Evolutionary conservation across 2,888 invertebrate species (phyloP).

Genomic region (Eristalis arbustorum): DNA sequence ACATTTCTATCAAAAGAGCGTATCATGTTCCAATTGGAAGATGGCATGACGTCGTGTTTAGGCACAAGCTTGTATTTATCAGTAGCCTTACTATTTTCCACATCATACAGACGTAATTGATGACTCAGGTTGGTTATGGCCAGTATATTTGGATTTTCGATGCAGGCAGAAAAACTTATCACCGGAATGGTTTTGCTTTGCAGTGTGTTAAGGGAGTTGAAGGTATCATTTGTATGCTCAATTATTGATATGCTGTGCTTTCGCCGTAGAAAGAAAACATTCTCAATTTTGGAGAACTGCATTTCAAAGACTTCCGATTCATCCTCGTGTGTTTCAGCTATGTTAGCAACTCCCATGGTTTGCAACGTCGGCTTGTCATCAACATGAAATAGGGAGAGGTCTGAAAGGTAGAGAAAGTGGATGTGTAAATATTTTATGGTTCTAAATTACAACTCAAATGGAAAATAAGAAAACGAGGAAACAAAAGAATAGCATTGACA

Average conservation of each 20-base stretch:
- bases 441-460: too few species aligned
- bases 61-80: slow-evolving; percentile 34
- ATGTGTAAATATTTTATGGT: background rate
- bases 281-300: slow-evolving; percentile 59
- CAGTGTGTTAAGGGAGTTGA: slow-evolving; percentile 57
- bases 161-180: slow-evolving; percentile 75
- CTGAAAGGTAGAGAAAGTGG: slow-evolving; percentile 26
- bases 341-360: background rate
- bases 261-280: slow-evolving; percentile 72
- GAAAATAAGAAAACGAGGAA: too few species aligned
- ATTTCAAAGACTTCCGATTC: slow-evolving; percentile 76
- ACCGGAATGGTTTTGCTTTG: slow-evolving; percentile 73
- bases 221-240: slow-evolving; percentile 40
- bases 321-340: background rate
- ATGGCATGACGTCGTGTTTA: background rate
- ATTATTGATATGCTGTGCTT: slow-evolving; percentile 74
- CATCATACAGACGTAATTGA: slow-evolving; percentile 74
- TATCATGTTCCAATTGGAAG: slow-evolving; percentile 74
- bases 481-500: too few species aligned
- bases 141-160: slow-evolving; percentile 67
- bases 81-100: slow-evolving; percentile 44
- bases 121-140: slow-evolving; percentile 75
- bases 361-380: background rate
- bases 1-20: slow-evolving; percentile 72
- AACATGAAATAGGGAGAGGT: slow-evolving; percentile 20